Evolutionary conservation across 2,113 vertebrate species (phyloP).

Genomic region (Verasper variegatus): DNA sequence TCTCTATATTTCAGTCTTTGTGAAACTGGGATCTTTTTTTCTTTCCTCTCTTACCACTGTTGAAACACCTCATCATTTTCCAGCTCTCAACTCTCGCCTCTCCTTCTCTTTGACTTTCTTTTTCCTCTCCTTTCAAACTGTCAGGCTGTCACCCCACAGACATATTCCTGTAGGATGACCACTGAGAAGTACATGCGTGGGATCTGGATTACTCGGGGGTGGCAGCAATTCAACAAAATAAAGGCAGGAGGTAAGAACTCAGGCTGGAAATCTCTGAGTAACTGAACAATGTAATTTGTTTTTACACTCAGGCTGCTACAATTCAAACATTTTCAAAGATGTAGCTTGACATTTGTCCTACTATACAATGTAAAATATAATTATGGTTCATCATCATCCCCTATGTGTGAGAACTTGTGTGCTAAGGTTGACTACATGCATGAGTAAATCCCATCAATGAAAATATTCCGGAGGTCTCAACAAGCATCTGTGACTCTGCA

Average conservation of each 20-base stretch:
- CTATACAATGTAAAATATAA: neutral
- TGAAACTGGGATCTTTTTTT: conserved; percentile 40
- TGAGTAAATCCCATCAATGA: neutral
- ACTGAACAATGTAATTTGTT: too few relatives aligned
- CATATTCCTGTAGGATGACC: conserved; percentile 46
- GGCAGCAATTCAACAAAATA: neutral
- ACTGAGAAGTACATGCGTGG: conserved; percentile 8
- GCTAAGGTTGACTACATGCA: neutral
- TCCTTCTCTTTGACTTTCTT: conserved; percentile 29
- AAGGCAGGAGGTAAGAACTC: neutral
- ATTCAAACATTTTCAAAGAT: neutral
- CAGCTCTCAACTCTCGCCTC: conserved; percentile 29
- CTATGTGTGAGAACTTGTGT: neutral
- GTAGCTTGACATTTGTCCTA: neutral
- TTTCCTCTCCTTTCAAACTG: conserved; percentile 18
- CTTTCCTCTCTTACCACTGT: conserved; percentile 15
- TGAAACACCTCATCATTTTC: conserved; percentile 42
- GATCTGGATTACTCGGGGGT: conserved; percentile 6
- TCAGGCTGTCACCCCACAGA: conserved; percentile 53
- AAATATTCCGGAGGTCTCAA: neutral
- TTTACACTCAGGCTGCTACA: neutral
- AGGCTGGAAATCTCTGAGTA: too few relatives aligned
- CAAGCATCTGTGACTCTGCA: neutral
- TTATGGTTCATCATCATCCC: neutral
- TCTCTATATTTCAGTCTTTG: conserved; percentile 33